Base-by-base conservation (phyloP, 1,140 invertebrate genomes). In the Penaeus vannamei region DNA sequence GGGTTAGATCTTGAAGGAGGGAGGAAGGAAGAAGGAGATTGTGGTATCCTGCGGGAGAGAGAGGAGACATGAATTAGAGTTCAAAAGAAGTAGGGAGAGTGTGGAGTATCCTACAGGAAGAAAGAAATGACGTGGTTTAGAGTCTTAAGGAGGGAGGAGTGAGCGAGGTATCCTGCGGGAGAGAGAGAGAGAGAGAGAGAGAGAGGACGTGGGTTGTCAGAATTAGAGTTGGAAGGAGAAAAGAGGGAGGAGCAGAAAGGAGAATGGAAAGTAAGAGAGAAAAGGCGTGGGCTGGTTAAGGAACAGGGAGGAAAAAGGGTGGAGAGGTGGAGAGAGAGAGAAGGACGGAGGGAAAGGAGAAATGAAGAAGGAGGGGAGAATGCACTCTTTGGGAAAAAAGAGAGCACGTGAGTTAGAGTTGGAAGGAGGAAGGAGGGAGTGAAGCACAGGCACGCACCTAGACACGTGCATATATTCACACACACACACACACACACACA, bases 401-500 rank as follows among this genome's bases (percentile, higher is more conserved):
- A 7, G 26, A 2, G 26, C 7, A 7, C 2, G 22, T 66, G 1
- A 7, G 22, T 23, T 46, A 14, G 32, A 8, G 20, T 14, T 80
- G 3, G 77, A 42, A 42, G 32, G 29, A 19, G 46, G 36, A 26
- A 10, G 42, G 32, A 22, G 26, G 76, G 26, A 23, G 7, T 8
- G 8, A 32, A 26, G 32, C 32, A 85, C 32, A 84, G 22, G 76
- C 17, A 83, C 76, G 32, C 36, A 83, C 76, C 79, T 69, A 85
- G 10, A 85, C 17, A 85, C 17, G 76, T 23, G 76, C 22, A 85
- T 69, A 85, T 85, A 85, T 69, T 80, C 76, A 85, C 36, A 85
- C 76, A 85, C 42, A 79, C 42, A 79, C 17, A 79, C 42, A 79
- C 29, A 69, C 29, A 36, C 1, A 36, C 36, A 36, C 36, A 36